Base-by-base conservation (phyloP, 1,140 invertebrate genomes). In the Spodoptera litura region DNA sequence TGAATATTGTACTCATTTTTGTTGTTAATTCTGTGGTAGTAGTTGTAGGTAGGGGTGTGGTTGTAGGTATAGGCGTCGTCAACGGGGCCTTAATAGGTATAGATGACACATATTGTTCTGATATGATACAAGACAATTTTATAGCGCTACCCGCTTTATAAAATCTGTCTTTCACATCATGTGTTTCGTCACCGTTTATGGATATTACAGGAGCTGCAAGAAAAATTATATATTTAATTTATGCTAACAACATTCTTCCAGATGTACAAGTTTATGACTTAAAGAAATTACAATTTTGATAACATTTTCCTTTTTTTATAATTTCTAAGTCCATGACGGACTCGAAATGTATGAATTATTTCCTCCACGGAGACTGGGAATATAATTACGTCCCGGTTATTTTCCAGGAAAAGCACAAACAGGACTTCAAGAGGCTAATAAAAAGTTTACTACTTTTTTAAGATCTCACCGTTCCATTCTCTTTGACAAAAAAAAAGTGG, bases 71-170 rank as follows among this genome's bases (percentile, higher is more conserved):
- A 66, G 84, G 80, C 13, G 91, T 90, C 25, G 90, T 86, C 68
- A 78, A 20, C 80, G 86, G 79, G 11, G 80, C 77, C 82, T 90
- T 87, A 20, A 87, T 85, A 13, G 94, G 79, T 78, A 95, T 82
- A 6, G 90, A 85, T 59, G 83, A 80, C 35, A 89, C 78, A 71
- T 88, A 93, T 72, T 93, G 88, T 61, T 93, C 91, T 79, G 92
- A 91, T 90, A 94, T 89, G 82, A 92, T 88, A 82, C 96, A 97
- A 35, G 96, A 96, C 78, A 97, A 93, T 90, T 97, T 96, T 80
- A 97, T 95, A n/a, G 96, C 95, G 86, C 96, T 97, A 25, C 96
- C 96, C 15, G 96, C 96, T 92, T 97, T 97, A 93, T 97, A 97
- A 91, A 97, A 97, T 78, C 96, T 94, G 89, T 97, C 96, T 77